A percentile compares a stretch with the other conserved stretches of the same genome.
These are phyloP conservation scores for Ctenochaetus hawaiiensis DNA, from an alignment of 2,797 vertebrate genomes.

Conservation along the genomic window DNA sequence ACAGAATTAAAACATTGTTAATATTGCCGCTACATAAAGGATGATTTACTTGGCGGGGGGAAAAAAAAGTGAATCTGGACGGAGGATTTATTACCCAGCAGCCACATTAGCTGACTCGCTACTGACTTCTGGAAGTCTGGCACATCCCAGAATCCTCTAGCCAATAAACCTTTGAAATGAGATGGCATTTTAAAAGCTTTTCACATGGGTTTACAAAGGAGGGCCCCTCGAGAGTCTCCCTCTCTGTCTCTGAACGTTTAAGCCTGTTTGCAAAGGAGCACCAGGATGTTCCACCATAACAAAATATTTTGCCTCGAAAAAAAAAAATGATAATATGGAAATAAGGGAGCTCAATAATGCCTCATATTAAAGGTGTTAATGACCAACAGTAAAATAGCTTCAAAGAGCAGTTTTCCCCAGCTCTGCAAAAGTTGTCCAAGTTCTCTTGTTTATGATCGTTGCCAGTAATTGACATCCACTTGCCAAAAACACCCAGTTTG, in stretches of 20 bases:
- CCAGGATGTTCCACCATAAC: neutral
- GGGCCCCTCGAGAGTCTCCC: slow-evolving; percentile 9
- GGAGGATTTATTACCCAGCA: slow-evolving; percentile 65
- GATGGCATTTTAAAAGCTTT: slow-evolving; percentile 71
- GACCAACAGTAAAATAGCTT: neutral
- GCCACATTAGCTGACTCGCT: slow-evolving; percentile 72
- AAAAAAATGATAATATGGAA: neutral
- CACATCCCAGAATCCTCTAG: slow-evolving; percentile 57
- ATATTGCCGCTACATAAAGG: slow-evolving; percentile 24
- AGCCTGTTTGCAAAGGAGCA: slow-evolving; percentile 14
- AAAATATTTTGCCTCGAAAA: slow-evolving; percentile 12
- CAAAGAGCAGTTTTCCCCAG: slow-evolving; percentile 14
- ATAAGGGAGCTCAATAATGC: neutral
- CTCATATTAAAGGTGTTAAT: slow-evolving; percentile 20
- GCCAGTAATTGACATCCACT: slow-evolving; percentile 34
- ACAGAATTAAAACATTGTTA: slow-evolving; percentile 13
- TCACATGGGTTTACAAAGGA: slow-evolving; percentile 58
- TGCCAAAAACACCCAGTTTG: slow-evolving; percentile 50
- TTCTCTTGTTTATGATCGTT: slow-evolving; percentile 7
- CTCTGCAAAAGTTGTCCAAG: neutral
- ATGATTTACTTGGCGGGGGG: slow-evolving; percentile 47
- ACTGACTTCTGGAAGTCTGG: slow-evolving; percentile 64
- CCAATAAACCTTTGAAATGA: slow-evolving; percentile 74
- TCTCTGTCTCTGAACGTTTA: slow-evolving; percentile 22
- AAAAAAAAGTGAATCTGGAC: slow-evolving; percentile 33